A percentile compares a stretch with the other conserved stretches of the same genome.
These are phyloP conservation scores for Drosophila paramelanica DNA, from an alignment of 2,888 invertebrate genomes.

Conservation along the genomic window DNA sequence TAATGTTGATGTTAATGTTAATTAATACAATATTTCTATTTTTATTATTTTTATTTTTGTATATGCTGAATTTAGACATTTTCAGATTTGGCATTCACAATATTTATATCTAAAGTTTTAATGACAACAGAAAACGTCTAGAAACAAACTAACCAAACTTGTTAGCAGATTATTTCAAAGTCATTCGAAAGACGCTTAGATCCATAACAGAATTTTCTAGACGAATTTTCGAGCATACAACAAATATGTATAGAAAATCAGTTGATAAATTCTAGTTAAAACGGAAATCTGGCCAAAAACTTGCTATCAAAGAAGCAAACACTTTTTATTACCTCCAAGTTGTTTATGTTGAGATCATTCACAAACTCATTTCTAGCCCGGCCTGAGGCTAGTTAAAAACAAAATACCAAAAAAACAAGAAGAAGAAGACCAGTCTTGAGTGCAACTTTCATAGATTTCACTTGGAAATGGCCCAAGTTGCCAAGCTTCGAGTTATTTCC, in stretches of 20 bases:
- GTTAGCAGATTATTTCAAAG: not conserved
- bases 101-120: too few species aligned
- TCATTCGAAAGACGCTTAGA: not conserved
- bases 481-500: constrained; percentile 32
- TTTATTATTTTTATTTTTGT: too few species aligned
- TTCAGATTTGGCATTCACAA: too few species aligned
- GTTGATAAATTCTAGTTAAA: too few species aligned
- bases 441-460: constrained; percentile 77
- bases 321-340: not conserved
- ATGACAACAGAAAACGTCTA: too few species aligned
- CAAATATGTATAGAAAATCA: too few species aligned
- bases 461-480: constrained; percentile 72
- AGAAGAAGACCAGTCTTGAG: constrained; percentile 23
- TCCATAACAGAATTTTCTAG: constrained; percentile 1
- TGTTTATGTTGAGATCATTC: constrained; percentile 21
- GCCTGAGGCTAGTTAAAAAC: constrained; percentile 14
- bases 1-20: too few species aligned
- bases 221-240: too few species aligned
- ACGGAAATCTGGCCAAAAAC: not conserved
- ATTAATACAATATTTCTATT: too few species aligned
- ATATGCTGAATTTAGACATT: too few species aligned
- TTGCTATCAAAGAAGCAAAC: not conserved
- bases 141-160: not conserved
- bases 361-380: constrained; percentile 21
- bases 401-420: not conserved